Evolutionary conservation across 2,888 invertebrate genomes (phyloP).

Genomic region (Galerucella pusilla): DNA sequence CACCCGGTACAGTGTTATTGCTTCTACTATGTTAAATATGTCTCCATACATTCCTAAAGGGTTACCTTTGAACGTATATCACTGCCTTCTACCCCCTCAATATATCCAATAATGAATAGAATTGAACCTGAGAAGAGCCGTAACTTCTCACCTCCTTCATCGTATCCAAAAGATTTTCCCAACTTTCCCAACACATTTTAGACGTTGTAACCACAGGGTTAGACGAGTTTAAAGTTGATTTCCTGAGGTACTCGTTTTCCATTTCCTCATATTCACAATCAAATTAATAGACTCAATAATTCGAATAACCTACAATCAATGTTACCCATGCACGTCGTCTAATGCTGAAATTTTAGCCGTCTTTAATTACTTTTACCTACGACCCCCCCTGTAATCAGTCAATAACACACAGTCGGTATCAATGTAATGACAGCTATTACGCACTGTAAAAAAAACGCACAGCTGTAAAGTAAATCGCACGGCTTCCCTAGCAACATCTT

Average conservation of each 20-base stretch:
- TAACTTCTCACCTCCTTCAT: not conserved
- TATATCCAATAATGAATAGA: not conserved
- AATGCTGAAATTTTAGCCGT: not conserved
- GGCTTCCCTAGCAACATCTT: too few species aligned
- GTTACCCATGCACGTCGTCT: not conserved
- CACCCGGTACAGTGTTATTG: not conserved
- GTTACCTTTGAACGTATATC: not conserved
- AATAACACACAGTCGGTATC: too few species aligned
- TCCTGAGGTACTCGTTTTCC: not conserved
- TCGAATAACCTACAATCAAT: not conserved
- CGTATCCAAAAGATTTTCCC: not conserved
- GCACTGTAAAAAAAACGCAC: too few species aligned
- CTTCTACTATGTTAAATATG: not conserved
- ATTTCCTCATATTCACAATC: slow-evolving; percentile 13
- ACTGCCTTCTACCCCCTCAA: slow-evolving; percentile 10
- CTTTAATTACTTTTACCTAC: slow-evolving; percentile 12
- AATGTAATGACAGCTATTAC: too few species aligned
- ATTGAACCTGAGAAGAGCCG: not conserved
- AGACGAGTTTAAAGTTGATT: not conserved
- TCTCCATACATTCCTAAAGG: not conserved
- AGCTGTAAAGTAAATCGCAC: too few species aligned
- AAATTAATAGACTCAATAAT: slow-evolving; percentile 8
- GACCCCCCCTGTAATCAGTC: too few species aligned
- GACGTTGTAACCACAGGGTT: not conserved
- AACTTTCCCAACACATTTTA: not conserved